These are phyloP conservation scores for Cryptocheilus praepositus DNA, from an alignment of 2,888 invertebrate genomes.

Conservation along the genomic window DNA sequence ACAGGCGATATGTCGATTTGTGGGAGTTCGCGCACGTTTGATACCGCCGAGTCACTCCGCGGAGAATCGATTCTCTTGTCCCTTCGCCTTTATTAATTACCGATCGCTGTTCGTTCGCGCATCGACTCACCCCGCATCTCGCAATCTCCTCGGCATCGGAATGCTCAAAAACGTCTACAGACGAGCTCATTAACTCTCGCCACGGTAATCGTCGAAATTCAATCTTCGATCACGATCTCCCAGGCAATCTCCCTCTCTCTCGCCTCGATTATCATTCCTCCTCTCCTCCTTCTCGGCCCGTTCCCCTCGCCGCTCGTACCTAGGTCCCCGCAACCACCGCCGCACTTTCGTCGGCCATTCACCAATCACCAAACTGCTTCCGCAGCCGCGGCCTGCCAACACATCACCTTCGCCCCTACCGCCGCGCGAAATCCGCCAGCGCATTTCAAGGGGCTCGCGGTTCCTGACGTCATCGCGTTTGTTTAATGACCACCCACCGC, in stretches of 20 bases:
- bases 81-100: background rate
- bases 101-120: background rate
- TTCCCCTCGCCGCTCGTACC: no score
- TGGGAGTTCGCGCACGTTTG: no score
- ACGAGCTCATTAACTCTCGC: background rate
- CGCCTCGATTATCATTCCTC: no score
- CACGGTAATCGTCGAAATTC: constrained; percentile 2
- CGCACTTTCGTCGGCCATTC: no score
- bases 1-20: no score
- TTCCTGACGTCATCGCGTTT: constrained; percentile 54
- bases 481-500: constrained; percentile 55
- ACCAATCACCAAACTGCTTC: no score
- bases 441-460: constrained; percentile 48
- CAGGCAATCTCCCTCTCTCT: background rate
- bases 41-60: no score
- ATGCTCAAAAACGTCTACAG: background rate
- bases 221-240: background rate
- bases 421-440: constrained; percentile 41
- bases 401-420: no score
- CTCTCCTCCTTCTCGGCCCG: no score
- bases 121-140: background rate
- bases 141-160: constrained; percentile 6
- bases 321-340: no score
- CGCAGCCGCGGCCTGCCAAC: no score
- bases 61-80: no score